Percentiles rank a stretch among this genome's conserved stretches.
These are phyloP conservation scores for Phycodurus eques DNA, from an alignment of 2,113 vertebrate genomes.

Conservation along the genomic window DNA sequence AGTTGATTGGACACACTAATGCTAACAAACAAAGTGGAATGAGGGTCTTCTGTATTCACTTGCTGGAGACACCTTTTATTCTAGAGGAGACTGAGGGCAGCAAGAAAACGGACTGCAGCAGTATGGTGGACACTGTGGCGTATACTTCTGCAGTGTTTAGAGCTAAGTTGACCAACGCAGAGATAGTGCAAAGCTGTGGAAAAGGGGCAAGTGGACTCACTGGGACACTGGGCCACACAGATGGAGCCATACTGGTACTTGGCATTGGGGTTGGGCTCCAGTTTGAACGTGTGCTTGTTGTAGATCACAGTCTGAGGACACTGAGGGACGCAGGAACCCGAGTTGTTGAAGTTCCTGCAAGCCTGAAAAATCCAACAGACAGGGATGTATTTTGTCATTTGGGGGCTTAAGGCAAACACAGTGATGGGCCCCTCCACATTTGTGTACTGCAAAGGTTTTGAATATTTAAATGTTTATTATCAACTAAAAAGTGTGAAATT, in stretches of 20 bases:
- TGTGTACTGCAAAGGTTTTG: background rate
- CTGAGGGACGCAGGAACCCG: conserved; percentile 82
- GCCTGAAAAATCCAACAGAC: conserved; percentile 66
- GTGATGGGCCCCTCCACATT: too few species aligned
- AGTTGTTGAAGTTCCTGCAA: conserved; percentile 90
- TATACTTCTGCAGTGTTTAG: background rate
- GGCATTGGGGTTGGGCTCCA: conserved; percentile 88
- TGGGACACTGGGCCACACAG: conserved; percentile 85
- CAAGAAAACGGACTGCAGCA: too few species aligned
- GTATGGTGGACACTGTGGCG: too few species aligned
- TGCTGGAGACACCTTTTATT: too few species aligned
- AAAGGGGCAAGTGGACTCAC: conserved; percentile 67
- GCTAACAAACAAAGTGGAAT: too few species aligned
- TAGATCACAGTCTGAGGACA: conserved; percentile 89
- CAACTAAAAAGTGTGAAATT: too few species aligned
- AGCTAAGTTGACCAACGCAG: background rate
- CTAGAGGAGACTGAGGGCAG: too few species aligned
- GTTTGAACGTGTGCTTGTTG: conserved; percentile 86
- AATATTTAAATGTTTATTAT: background rate
- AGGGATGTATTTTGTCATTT: background rate
- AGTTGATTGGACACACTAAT: too few species aligned
- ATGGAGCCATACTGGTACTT: conserved; percentile 92
- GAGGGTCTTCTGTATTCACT: too few species aligned
- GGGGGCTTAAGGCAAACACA: too few species aligned
- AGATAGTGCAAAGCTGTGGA: background rate